A percentile compares a stretch with the other conserved stretches of the same genome.
These are phyloP conservation scores for Monoplex corrugatus DNA, from an alignment of 2,888 invertebrate genomes.

Conservation along the genomic window DNA sequence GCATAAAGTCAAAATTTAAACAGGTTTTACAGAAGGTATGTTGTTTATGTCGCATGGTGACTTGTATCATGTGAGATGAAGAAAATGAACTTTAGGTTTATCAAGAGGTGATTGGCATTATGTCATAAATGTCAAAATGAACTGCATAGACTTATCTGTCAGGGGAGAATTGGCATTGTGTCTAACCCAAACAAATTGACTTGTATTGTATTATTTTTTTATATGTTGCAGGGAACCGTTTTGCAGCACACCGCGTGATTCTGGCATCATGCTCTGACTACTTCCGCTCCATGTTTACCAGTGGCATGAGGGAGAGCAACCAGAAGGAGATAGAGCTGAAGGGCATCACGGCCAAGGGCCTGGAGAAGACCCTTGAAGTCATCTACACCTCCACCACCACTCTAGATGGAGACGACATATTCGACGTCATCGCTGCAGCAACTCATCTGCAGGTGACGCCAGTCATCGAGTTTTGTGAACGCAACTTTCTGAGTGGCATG, in stretches of 20 bases:
- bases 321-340: conserved; percentile 81
- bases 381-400: conserved; percentile 81
- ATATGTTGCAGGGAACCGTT: conserved; percentile 71
- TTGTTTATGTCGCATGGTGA: no score
- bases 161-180: no score
- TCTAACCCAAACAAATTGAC: no score
- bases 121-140: no score
- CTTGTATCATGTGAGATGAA: no score
- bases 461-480: conserved; percentile 81
- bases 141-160: no score
- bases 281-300: conserved; percentile 82
- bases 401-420: conserved; percentile 81
- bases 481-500: conserved; percentile 81
- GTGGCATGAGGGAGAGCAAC: conserved; percentile 81
- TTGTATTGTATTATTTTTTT: no score
- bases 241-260: conserved; percentile 81
- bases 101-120: no score
- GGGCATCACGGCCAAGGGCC: conserved; percentile 80
- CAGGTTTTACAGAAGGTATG: no score
- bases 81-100: no score
- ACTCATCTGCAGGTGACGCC: conserved; percentile 81
- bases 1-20: no score
- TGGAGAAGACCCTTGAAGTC: conserved; percentile 81
- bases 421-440: conserved; percentile 81
- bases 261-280: conserved; percentile 81